phyloP scores from a whole-genome alignment of 2,888 invertebrate species.

The Campopleginae sp. region DNA sequence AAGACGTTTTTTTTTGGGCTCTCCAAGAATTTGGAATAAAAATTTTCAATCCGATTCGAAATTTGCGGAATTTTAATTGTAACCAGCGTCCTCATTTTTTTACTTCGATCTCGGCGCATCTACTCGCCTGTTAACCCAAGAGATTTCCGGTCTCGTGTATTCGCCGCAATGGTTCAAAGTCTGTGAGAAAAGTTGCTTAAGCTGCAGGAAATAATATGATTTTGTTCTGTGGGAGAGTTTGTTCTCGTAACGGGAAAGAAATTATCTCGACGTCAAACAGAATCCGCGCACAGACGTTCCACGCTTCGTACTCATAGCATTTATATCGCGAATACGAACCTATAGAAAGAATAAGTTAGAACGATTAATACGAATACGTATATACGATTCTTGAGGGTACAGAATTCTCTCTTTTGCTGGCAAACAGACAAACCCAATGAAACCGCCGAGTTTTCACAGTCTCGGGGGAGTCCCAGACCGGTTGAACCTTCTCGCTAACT shows the following conservation, averaged over 20 bases:
- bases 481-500: conserved; percentile 63
- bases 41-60: not conserved
- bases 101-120: not conserved
- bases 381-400: conserved; percentile 38
- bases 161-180: conserved; percentile 2
- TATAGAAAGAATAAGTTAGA: conserved; percentile 22
- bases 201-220: conserved; percentile 20
- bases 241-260: conserved; percentile 60
- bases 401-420: conserved; percentile 47
- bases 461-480: conserved; percentile 66
- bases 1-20: not conserved
- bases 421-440: conserved; percentile 41
- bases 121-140: not conserved
- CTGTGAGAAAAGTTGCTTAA: conserved; percentile 31
- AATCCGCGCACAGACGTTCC: conserved; percentile 44
- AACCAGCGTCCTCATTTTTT: not conserved
- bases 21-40: not conserved
- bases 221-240: conserved; percentile 30
- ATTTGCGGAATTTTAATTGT: not conserved
- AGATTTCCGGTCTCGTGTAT: not conserved
- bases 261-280: conserved; percentile 60
- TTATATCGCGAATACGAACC: conserved; percentile 1
- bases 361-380: conserved; percentile 24
- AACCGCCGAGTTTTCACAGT: conserved; percentile 57
- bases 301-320: conserved; percentile 31